These are phyloP conservation scores for Falco rusticolus DNA, from an alignment of 2,797 vertebrate species.

Conservation along the genomic window DNA sequence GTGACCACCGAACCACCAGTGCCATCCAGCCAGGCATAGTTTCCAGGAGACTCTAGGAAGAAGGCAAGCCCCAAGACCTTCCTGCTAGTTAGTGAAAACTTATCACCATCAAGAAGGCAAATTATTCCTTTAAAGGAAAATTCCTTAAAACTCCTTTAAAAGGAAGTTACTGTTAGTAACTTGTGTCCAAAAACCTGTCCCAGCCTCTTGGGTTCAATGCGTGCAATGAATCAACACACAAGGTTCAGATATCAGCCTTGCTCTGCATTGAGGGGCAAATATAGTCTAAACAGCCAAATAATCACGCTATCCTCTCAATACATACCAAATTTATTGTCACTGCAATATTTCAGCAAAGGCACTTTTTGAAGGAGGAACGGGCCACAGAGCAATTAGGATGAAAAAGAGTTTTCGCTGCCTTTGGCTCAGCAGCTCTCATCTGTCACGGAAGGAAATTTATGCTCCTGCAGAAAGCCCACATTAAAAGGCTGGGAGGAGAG, in stretches of 20 bases:
- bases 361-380: background rate
- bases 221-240: background rate
- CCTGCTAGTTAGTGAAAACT: background rate
- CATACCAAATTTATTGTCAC: background rate
- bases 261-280: background rate
- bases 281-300: background rate
- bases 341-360: constrained; percentile 27
- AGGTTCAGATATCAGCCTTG: background rate
- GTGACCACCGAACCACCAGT: rapidly evolving
- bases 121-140: too few species aligned
- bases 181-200: background rate
- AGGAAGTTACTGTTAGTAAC: background rate
- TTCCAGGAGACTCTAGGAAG: background rate
- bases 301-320: background rate
- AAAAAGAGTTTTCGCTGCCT: constrained; percentile 7
- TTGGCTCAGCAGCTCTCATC: background rate
- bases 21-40: background rate
- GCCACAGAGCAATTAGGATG: constrained; percentile 13
- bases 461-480: constrained; percentile 1
- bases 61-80: background rate
- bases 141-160: too few species aligned
- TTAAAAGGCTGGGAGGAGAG: background rate
- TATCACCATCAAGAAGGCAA: background rate
- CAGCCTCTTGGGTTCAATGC: background rate
- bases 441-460: background rate